Conservation (phyloP, 2,888 invertebrate species). For the Tubulanus polymorphus region DNA sequence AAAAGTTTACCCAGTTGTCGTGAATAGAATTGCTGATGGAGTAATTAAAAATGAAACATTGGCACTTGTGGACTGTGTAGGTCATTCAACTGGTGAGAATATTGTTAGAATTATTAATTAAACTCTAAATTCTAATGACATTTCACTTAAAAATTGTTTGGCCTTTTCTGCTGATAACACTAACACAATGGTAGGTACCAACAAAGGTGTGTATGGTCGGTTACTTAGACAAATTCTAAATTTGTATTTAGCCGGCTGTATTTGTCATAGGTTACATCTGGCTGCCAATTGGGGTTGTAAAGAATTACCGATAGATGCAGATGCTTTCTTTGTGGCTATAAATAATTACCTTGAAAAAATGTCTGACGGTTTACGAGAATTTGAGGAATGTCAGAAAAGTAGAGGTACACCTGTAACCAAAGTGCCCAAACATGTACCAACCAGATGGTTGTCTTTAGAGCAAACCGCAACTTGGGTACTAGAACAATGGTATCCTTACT, state of each 20-base stretch:
- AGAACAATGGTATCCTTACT: too few species aligned
- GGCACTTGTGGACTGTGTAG: too few species aligned
- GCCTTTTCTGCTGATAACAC: constrained; percentile 20
- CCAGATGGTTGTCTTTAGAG: constrained; percentile 14
- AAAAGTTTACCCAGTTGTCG: constrained; percentile 9
- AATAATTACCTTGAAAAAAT: constrained; percentile 9
- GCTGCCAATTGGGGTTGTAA: constrained; percentile 19
- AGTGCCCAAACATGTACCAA: constrained; percentile 14
- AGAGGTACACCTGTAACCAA: constrained; percentile 2
- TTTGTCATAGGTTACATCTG: constrained; percentile 17
- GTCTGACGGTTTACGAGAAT: constrained; percentile 4
- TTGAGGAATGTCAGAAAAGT: constrained; percentile 6
- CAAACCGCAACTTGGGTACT: too few species aligned
- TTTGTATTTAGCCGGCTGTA: constrained; percentile 16
- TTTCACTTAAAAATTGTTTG: constrained; percentile 18
- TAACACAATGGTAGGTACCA: constrained; percentile 17
- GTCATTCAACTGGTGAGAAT: constrained; percentile 4
- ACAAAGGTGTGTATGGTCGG: constrained; percentile 18
- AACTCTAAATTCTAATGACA: background rate
- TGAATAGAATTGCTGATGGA: too few species aligned
- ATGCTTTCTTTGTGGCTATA: constrained; percentile 6
- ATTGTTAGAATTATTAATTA: constrained; percentile 1
- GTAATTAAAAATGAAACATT: too few species aligned
- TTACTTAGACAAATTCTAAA: constrained; percentile 12
- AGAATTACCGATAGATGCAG: too few species aligned